Evolutionary conservation across 2,888 invertebrate species (phyloP), one percentile per base, ranked within the genome.

Genomic region (Papilio protenor): DNA sequence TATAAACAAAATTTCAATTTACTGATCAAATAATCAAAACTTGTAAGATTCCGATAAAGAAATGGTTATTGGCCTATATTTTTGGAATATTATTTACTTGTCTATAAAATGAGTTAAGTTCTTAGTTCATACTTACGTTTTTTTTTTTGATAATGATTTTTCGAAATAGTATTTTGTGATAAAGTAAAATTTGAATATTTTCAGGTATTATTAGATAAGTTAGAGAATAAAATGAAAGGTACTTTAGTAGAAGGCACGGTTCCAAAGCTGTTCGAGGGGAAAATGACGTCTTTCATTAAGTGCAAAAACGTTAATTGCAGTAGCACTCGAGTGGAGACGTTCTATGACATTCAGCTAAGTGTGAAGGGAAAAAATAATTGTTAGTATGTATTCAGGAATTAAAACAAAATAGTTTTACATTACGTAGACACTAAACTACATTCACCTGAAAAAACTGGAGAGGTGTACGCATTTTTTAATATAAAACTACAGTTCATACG

Each of bases 151-250:
- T 0, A 52, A 16, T 49, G 4, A 6, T 52, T 18, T 52, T 52
- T 18, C 14, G 16, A 52, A 52, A 18, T 52, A 6, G 2, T 21
- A 12, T 1, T 52, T 1, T 12, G 16, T 23, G 21, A 61, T 16
- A 45, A 45, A 69, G 8, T 45, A 21, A 69, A 69, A 52, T 70
- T 52, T 59, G 23, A n/a, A 18, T 61, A 73, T 79, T 84, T 83
- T 5, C 83, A 97, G 96, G 95, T 98, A 85, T 95, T 99, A 73
- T 95, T 99, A 86, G 99, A 99, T 93, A 99, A 99, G 92, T 95
- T 99, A 87, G 99, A 99, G 91, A 99, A 97, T 87, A 99, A 99
- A 95, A 99, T 99, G 99, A 99, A 99, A 92, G 98, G 97, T 59
- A 99, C 99, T 0, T 97, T 98, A 87, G 98, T 99, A 3, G 99